phyloP scores from a whole-genome alignment of 2,797 vertebrate genomes.

The Miichthys miiuy region DNA sequence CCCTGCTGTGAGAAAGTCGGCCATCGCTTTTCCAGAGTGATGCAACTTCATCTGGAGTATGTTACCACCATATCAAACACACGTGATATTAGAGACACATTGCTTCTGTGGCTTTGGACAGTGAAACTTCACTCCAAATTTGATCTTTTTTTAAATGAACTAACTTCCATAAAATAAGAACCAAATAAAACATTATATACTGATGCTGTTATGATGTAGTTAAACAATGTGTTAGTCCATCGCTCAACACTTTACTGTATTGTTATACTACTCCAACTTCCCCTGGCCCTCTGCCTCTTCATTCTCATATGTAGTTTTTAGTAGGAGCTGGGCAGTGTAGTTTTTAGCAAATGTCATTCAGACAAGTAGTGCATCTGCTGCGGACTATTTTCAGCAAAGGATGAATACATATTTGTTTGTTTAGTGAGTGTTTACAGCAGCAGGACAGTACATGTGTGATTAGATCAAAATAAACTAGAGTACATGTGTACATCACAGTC shows the following conservation, averaged over 20 bases:
- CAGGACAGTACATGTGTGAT: background rate
- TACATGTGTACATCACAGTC: background rate
- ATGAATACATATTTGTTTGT: background rate
- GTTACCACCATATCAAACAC: background rate
- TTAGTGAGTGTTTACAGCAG: background rate
- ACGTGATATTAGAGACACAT: background rate
- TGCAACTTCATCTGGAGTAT: background rate
- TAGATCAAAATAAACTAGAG: background rate
- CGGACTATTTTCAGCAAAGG: background rate
- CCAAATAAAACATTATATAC: background rate
- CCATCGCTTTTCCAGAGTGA: background rate
- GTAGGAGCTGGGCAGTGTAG: background rate
- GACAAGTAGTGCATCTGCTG: background rate
- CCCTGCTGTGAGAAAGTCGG: conserved; percentile 10
- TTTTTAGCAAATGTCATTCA: background rate
- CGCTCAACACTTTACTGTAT: too few species aligned
- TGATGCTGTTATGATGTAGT: background rate
- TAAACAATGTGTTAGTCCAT: background rate
- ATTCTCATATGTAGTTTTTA: too few species aligned
- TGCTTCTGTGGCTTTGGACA: background rate
- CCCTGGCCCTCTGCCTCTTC: too few species aligned
- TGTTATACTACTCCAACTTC: background rate
- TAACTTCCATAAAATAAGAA: too few species aligned
- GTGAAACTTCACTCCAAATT: background rate
- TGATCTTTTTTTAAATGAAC: background rate